Evolutionary conservation across 2,888 invertebrate genomes (phyloP).

Genomic region (Thereva unica): DNA sequence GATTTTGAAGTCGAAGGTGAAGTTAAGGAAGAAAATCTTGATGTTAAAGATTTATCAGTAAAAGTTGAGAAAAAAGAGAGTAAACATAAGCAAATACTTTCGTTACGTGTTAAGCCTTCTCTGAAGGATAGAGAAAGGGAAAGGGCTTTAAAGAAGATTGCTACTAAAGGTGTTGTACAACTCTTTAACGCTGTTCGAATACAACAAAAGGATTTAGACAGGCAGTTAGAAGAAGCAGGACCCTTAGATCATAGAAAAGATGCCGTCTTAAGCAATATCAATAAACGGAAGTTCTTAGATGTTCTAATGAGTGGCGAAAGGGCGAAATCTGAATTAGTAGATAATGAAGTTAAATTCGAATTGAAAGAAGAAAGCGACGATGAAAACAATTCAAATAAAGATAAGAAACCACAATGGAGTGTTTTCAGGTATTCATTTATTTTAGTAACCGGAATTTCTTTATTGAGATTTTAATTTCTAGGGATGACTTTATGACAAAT

Average conservation of each 20-base stretch:
- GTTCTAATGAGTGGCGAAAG: constrained; percentile 71
- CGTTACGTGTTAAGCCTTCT: constrained; percentile 75
- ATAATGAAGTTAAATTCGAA: constrained; percentile 60
- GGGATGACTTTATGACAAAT: constrained; percentile 89
- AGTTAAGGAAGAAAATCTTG: constrained; percentile 59
- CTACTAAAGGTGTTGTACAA: constrained; percentile 91
- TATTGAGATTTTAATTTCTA: constrained; percentile 45
- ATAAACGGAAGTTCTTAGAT: constrained; percentile 75
- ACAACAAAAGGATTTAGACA: constrained; percentile 78
- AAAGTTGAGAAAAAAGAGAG: constrained; percentile 41
- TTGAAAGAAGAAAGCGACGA: constrained; percentile 59
- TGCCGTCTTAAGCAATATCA: constrained; percentile 72
- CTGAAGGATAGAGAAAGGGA: constrained; percentile 78
- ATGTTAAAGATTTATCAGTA: constrained; percentile 46
- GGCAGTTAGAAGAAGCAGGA: constrained; percentile 72
- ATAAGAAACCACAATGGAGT: constrained; percentile 62
- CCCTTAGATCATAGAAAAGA: constrained; percentile 77
- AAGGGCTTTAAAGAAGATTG: constrained; percentile 76
- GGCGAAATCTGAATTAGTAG: constrained; percentile 61
- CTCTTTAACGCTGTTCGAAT: constrained; percentile 87
- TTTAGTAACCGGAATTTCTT: not conserved
- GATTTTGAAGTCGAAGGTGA: constrained; percentile 73
- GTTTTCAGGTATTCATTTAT: constrained; percentile 60
- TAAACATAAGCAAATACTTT: constrained; percentile 61
- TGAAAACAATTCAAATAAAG: constrained; percentile 47